Evolutionary conservation across 2,797 vertebrate species (phyloP).

Genomic region (Lutjanus argentimaculatus): DNA sequence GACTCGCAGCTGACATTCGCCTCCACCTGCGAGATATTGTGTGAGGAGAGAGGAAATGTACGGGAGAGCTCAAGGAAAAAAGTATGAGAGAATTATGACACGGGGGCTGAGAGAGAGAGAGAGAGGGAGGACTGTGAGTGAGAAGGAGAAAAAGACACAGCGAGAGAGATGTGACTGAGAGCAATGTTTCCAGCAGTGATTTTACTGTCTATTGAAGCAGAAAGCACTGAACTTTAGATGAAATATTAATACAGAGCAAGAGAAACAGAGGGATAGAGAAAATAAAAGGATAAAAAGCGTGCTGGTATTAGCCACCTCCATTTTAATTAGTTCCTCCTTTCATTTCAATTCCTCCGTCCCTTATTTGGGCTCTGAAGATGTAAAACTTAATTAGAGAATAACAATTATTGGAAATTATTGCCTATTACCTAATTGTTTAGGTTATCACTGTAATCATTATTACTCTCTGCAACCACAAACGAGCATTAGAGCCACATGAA

Average conservation of each 20-base stretch:
- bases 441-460: conserved; percentile 74
- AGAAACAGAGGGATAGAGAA: conserved; percentile 72
- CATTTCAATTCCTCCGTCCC: conserved; percentile 72
- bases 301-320: conserved; percentile 74
- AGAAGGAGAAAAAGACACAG: conserved; percentile 22
- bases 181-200: conserved; percentile 81
- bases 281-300: conserved; percentile 75
- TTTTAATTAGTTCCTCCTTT: conserved; percentile 83
- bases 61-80: conserved; percentile 25
- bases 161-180: conserved; percentile 70
- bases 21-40: conserved; percentile 58
- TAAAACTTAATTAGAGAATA: conserved; percentile 83
- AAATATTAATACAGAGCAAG: conserved; percentile 84
- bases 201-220: conserved; percentile 84
- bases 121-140: conserved; percentile 16
- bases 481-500: conserved; percentile 47
- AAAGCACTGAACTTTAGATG: conserved; percentile 84
- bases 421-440: conserved; percentile 79
- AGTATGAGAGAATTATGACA: conserved; percentile 15
- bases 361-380: conserved; percentile 67
- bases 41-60: conserved; percentile 27
- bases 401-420: conserved; percentile 83
- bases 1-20: conserved; percentile 32
- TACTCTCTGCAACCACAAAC: conserved; percentile 57
- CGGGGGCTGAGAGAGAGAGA: conserved; percentile 10